A percentile compares a stretch with the other conserved stretches of the same genome.
phyloP scores from a whole-genome alignment of 2,113 vertebrate species.

The Vanacampus margaritifer region DNA sequence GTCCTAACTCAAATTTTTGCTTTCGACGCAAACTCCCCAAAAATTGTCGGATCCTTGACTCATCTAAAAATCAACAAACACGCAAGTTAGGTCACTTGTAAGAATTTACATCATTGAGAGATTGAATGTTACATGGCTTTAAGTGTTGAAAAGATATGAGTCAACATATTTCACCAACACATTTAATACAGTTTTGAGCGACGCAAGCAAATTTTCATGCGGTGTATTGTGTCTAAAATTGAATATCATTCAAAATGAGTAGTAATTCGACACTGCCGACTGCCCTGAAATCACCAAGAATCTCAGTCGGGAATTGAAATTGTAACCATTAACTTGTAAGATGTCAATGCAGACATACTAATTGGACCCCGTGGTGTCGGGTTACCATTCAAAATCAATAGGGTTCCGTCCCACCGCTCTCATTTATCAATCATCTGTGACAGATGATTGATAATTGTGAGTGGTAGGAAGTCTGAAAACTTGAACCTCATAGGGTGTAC shows the following conservation, averaged over 20 bases:
- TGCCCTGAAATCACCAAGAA: neutral
- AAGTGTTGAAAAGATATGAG: no score
- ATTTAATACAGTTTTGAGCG: no score
- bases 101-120: no score
- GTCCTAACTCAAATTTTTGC: no score
- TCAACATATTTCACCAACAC: no score
- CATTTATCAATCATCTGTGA: neutral
- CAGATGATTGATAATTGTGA: neutral
- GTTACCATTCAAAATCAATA: slow-evolving; percentile 1
- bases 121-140: no score
- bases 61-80: no score
- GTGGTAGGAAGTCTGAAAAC: neutral
- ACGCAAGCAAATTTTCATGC: no score
- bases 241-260: neutral
- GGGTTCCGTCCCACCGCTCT: neutral
- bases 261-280: neutral
- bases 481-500: neutral
- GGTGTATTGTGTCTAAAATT: neutral
- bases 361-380: neutral
- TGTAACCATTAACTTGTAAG: neutral
- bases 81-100: no score
- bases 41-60: no score
- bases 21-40: no score
- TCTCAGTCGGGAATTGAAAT: neutral
- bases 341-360: neutral